These are phyloP conservation scores for Tetropium fuscum DNA, from an alignment of 2,888 invertebrate species.

Conservation along the genomic window DNA sequence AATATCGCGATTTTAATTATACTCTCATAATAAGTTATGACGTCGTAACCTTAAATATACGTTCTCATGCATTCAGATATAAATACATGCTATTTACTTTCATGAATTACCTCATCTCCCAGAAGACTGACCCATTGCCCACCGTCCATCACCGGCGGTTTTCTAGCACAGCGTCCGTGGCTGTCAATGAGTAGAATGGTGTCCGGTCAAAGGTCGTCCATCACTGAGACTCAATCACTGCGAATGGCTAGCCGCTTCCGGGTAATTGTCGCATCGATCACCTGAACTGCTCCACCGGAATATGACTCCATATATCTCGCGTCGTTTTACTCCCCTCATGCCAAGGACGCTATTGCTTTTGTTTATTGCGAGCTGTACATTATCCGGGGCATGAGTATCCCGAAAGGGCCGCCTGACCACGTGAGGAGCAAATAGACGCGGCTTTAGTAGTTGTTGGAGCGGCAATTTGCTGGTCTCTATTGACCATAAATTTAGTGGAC, in stretches of 20 bases:
- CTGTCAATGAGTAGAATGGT: conserved; percentile 28
- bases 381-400: background rate
- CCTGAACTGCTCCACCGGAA: conserved; percentile 52
- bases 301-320: conserved; percentile 56
- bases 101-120: background rate
- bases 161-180: background rate
- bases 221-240: conserved; percentile 58
- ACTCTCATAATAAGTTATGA: too few relatives aligned
- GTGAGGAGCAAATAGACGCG: too few relatives aligned
- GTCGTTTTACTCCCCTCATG: conserved; percentile 1
- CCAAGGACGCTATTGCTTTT: conserved; percentile 15
- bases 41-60: too few relatives aligned
- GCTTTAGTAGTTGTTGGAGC: too few relatives aligned
- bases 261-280: conserved; percentile 62
- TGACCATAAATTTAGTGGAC: too few relatives aligned
- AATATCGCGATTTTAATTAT: too few relatives aligned
- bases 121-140: background rate
- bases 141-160: conserved; percentile 10
- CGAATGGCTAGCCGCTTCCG: conserved; percentile 54
- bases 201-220: conserved; percentile 49
- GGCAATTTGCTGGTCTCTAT: too few relatives aligned
- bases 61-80: too few relatives aligned
- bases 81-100: too few relatives aligned
- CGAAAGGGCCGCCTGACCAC: background rate
- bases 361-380: conserved; percentile 21